Percentiles rank a stretch among this genome's conserved stretches.
These are phyloP conservation scores for Leptinotarsa peninsularis DNA, from an alignment of 2,888 invertebrate genomes.

Conservation along the genomic window DNA sequence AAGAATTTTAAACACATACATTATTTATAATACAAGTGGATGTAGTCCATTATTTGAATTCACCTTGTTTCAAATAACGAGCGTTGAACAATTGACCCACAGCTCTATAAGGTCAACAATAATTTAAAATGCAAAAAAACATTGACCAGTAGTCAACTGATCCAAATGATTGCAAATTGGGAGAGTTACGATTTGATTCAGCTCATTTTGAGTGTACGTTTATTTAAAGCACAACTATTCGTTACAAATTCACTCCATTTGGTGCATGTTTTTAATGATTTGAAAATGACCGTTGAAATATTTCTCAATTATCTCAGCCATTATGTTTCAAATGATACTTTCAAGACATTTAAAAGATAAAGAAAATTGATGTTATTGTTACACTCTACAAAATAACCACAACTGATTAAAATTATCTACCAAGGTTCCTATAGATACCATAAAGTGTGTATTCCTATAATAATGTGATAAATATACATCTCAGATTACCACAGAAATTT, in stretches of 20 bases:
- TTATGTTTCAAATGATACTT: no score
- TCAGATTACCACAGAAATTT: no score
- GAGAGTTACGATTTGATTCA: background rate
- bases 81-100: background rate
- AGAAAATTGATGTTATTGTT: background rate
- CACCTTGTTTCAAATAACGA: conserved; percentile 5
- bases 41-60: background rate
- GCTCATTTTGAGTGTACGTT: background rate
- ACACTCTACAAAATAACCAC: conserved; percentile 7
- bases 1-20: background rate
- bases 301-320: no score
- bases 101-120: conserved; percentile 9
- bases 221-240: background rate
- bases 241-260: no score
- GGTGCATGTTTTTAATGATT: no score
- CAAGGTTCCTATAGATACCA: no score
- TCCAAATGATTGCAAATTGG: background rate
- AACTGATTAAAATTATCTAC: conserved; percentile 8
- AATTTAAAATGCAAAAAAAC: conserved; percentile 1
- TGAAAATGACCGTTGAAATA: no score
- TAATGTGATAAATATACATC: no score
- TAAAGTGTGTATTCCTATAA: no score
- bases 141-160: background rate
- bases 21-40: background rate
- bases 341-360: background rate